Base-by-base conservation (phyloP, 2,888 invertebrate species). In the Calameuta idolon region DNA sequence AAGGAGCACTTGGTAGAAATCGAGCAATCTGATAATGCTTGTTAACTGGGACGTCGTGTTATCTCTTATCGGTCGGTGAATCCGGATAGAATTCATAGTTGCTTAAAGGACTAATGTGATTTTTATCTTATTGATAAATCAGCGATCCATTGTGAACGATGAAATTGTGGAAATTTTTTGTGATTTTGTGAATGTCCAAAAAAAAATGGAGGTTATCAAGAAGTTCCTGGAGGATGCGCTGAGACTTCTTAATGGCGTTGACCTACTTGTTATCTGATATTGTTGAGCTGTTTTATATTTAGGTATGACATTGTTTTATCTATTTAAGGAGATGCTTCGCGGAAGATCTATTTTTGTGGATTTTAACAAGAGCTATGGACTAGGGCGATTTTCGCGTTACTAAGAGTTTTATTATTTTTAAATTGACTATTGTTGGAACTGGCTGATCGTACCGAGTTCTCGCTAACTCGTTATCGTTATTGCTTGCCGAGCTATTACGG, bases 51-150 rank as follows among this genome's bases (percentile, higher is more conserved):
- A 77, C 83, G 78, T 76, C 76, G 76, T 81, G 77, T 81, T 81
- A 80, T 80, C 81, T 79, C 69, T 81, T 82, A 80, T 81, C 81
- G 79, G 78, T 77, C 77, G 81, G 80, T 77, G 80, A 83, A 83
- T 82, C 81, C 81, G 81, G 81, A 80, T 81, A 79, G 79, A 77
- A 78, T 75, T 75, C 78, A 79, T 79, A 77, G 77, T 55, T 9
- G 2, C 76, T 74, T 74, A 75, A 78, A 79, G 79, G 79, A 75
- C 76, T 78, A 78, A 69, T 69, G 74, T 74, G 76, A 73, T 76
- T 76, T 78, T 80, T 77, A 80, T 77, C 77, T 80, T 80, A 80
- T 23, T 9, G 23, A 55, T 55, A 9, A 2, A 55, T 55, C 15
- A 55, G 9, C 23, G 23, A 9, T 55, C 23, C 1, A 9, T 9